Evolutionary conservation across 2,113 vertebrate species (phyloP), one percentile per base, ranked within the genome.

Genomic region (Pygoscelis adeliae): DNA sequence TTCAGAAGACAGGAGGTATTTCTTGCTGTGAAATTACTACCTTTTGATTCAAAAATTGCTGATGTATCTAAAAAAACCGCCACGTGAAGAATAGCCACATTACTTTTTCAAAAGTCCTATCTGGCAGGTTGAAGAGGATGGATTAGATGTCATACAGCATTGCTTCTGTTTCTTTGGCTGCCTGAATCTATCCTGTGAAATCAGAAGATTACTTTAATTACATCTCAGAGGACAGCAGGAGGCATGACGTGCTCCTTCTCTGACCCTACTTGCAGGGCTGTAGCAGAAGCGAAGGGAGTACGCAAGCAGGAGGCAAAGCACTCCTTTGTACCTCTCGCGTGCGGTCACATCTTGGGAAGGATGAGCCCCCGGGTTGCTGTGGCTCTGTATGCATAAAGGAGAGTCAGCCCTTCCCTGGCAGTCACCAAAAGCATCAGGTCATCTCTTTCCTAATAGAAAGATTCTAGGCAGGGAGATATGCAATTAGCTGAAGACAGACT

Each of bases 221-320:
- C 9, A 9, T 15, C 42, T 62, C 69, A 44, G 77, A 59, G 62
- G 56, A 55, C n/a, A 63, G 49, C 61, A 44, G 71, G 62, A 91
- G 36, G 56, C 30, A 49, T 6, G 29, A 11, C 11, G 8, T 14
- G 19, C 44, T 77, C 29, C 69, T 83, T 49, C 36, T 32, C 55
- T 11, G 9, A 36, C 66, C 18, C 46, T 55, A 1, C 47, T 40
- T 6, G 36, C 14, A 13, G 30, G 22, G 38, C 32, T 52, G 42
- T 10, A n/a, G n/a, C 46, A 72, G n/a, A 61, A 63, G 10, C 0
- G 0, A 72, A 44, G 26, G 21, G 6, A 52, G 5, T 4, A 30
- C 2, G 0, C 13, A 20, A 66, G 22, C 20, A 52, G 59, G 25
- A 73, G 53, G 15, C 16, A 56, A 34, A 61, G 4, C 19, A 2